Conservation (phyloP, 2,888 invertebrate genomes). For the Acanthosepion lycidas region DNA sequence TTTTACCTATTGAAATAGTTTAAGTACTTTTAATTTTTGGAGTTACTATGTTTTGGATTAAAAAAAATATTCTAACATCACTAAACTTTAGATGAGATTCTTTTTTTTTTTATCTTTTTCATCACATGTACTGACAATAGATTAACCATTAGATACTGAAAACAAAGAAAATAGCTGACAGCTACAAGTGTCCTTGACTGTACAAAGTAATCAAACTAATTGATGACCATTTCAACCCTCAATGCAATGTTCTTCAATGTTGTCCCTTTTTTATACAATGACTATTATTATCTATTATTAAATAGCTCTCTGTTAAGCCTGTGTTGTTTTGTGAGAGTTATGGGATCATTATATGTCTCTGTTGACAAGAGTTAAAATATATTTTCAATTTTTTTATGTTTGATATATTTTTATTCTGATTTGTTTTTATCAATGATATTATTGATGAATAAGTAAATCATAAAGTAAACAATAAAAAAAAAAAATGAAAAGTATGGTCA, state of each 20-base stretch:
- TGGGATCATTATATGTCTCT: conserved; percentile 1
- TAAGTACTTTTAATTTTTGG: neutral
- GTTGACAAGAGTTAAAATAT: neutral
- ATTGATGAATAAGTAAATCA: too few species aligned
- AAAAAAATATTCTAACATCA: neutral
- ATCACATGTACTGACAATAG: conserved; percentile 13
- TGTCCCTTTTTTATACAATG: conserved; percentile 8
- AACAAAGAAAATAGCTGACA: neutral
- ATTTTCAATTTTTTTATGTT: too few species aligned
- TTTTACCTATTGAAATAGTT: neutral
- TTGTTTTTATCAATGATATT: too few species aligned
- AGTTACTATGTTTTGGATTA: neutral
- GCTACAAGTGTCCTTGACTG: conserved; percentile 33
- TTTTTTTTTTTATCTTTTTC: neutral
- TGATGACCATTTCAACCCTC: conserved; percentile 20
- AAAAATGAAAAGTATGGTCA: too few species aligned
- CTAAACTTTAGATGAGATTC: neutral
- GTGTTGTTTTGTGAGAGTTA: neutral
- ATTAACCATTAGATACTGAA: neutral
- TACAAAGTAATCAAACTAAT: conserved; percentile 23
- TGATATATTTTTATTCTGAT: too few species aligned
- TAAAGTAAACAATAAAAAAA: too few species aligned
- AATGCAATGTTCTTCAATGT: conserved; percentile 4
- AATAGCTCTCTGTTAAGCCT: neutral
- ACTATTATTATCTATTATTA: neutral